These are phyloP conservation scores for Catamblyrhynchus diadema DNA, from an alignment of 2,797 vertebrate species.

Conservation along the genomic window DNA sequence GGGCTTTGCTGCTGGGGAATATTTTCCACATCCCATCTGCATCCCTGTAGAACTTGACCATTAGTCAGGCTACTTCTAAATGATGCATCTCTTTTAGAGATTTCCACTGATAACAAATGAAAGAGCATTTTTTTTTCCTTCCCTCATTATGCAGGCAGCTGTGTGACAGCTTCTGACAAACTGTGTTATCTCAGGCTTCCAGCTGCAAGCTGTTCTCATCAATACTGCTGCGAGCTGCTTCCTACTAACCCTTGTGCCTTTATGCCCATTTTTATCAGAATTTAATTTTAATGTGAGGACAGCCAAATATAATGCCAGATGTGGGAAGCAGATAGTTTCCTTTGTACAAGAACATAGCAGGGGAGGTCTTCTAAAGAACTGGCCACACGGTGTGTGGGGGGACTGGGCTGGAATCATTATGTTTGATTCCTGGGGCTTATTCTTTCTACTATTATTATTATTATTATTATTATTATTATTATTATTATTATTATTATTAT, in stretches of 20 bases:
- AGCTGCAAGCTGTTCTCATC: constrained; percentile 80
- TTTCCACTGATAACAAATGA: constrained; percentile 50
- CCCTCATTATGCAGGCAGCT: constrained; percentile 83
- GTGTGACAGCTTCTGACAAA: constrained; percentile 80
- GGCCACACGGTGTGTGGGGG: not conserved
- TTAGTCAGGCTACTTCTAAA: constrained; percentile 72
- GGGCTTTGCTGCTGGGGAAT: not conserved
- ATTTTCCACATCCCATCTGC: constrained; percentile 34
- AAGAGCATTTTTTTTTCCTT: constrained; percentile 48
- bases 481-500: not conserved
- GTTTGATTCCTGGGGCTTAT: constrained; percentile 16
- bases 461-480: not conserved
- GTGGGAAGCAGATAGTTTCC: constrained; percentile 47
- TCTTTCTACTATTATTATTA: not conserved
- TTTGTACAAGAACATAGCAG: constrained; percentile 30
- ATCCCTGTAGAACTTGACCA: constrained; percentile 57
- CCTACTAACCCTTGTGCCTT: constrained; percentile 63
- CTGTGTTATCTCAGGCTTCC: constrained; percentile 82
- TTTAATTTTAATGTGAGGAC: constrained; percentile 51
- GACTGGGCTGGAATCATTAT: constrained; percentile 10
- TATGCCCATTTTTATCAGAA: constrained; percentile 28
- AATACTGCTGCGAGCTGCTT: constrained; percentile 75
- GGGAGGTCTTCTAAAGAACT: constrained; percentile 52
- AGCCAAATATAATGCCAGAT: constrained; percentile 47
- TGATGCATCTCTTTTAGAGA: constrained; percentile 67